Conservation (phyloP, 2,888 invertebrate genomes). For the Tetramorium bicarinatum region DNA sequence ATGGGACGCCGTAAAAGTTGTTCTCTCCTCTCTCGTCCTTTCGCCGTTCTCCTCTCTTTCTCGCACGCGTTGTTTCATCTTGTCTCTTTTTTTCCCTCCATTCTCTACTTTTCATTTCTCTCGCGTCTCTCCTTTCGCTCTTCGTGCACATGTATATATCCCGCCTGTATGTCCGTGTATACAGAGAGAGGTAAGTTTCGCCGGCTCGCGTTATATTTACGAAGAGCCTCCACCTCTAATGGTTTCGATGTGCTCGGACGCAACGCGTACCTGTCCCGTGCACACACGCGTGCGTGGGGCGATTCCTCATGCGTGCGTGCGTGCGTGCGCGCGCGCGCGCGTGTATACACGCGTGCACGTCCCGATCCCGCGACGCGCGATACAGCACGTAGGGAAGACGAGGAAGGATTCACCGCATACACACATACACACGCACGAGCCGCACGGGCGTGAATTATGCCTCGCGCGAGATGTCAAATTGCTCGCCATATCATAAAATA, state of each 20-base stretch:
- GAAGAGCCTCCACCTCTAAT: constrained; percentile 81
- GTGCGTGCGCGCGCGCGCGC: no score
- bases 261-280: constrained; percentile 72
- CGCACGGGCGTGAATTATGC: constrained; percentile 85
- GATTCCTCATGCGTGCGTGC: constrained; percentile 54
- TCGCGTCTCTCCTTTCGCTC: constrained; percentile 14
- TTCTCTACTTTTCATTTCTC: constrained; percentile 35
- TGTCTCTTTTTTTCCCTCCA: neutral
- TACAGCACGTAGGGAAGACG: constrained; percentile 39
- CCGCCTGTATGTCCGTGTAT: neutral
- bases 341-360: constrained; percentile 37
- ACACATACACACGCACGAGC: constrained; percentile 54
- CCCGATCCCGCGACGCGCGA: constrained; percentile 44
- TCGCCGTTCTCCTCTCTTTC: neutral
- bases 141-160: neutral
- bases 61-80: constrained; percentile 6
- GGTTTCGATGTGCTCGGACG: constrained; percentile 82
- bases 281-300: constrained; percentile 47
- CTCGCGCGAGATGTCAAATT: constrained; percentile 87
- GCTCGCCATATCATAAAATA: constrained; percentile 87
- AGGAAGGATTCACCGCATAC: neutral
- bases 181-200: constrained; percentile 45
- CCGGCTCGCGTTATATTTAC: constrained; percentile 81
- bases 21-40: neutral
- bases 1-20: constrained; percentile 10